Percentiles rank a stretch among this genome's conserved stretches.
Evolutionary conservation across 2,797 vertebrate genomes (phyloP).

Genomic region (Pseudopleuronectes americanus): DNA sequence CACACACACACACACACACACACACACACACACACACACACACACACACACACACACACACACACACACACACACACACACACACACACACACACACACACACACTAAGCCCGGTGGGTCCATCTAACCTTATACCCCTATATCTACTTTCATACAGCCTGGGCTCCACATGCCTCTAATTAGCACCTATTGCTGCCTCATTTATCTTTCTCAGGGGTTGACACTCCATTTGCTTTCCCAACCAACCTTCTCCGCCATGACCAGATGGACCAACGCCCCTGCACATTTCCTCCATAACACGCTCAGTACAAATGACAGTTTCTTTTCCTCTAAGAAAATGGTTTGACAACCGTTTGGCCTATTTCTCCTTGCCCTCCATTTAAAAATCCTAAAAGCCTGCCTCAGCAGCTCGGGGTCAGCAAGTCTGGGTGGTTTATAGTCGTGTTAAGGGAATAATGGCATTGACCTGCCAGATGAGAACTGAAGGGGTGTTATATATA

Average conservation of each 20-base stretch:
- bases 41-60: not conserved
- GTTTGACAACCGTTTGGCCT: slow-evolving; percentile 53
- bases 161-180: slow-evolving; percentile 82
- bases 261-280: slow-evolving; percentile 59
- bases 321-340: slow-evolving; percentile 49
- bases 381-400: slow-evolving; percentile 19
- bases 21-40: slow-evolving; percentile 2
- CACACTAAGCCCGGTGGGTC: slow-evolving; percentile 38
- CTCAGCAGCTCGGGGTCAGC: slow-evolving; percentile 47
- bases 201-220: slow-evolving; percentile 80
- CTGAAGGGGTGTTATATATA: slow-evolving; percentile 37
- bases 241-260: slow-evolving; percentile 40
- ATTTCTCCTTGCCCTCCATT: slow-evolving; percentile 22
- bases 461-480: slow-evolving; percentile 54
- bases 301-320: slow-evolving; percentile 55
- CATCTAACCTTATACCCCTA: slow-evolving; percentile 60
- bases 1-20: not conserved
- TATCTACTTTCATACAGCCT: slow-evolving; percentile 75
- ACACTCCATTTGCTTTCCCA: slow-evolving; percentile 81
- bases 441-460: slow-evolving; percentile 43
- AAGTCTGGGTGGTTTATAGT: slow-evolving; percentile 41
- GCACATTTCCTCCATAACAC: slow-evolving; percentile 46
- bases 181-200: slow-evolving; percentile 80
- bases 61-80: slow-evolving; percentile 22
- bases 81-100: not conserved